A percentile compares a stretch with the other conserved stretches of the same genome.
These are phyloP conservation scores for Sebastes trivittatus DNA, from an alignment of 2,797 vertebrate genomes.

Conservation along the genomic window DNA sequence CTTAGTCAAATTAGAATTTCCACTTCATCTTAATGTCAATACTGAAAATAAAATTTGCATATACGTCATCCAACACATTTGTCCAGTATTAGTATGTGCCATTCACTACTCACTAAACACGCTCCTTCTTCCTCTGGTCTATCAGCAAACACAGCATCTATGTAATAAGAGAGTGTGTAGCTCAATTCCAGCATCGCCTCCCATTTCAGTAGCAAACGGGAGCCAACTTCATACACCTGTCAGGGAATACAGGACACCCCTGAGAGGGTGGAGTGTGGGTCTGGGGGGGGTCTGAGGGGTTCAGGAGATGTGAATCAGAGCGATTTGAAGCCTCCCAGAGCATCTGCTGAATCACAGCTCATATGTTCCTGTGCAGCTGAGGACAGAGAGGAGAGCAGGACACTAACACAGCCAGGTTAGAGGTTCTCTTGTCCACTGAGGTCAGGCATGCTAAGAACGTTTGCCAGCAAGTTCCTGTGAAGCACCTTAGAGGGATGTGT, in stretches of 20 bases:
- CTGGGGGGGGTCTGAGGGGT: not conserved
- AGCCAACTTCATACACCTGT: constrained; percentile 34
- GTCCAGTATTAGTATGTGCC: not conserved
- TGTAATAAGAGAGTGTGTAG: not conserved
- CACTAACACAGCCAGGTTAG: not conserved
- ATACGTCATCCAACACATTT: not conserved
- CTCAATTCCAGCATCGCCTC: not conserved
- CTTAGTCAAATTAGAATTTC: no score
- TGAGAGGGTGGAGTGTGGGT: not conserved
- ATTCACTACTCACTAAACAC: not conserved
- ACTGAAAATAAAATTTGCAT: no score
- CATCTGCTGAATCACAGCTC: constrained; percentile 58
- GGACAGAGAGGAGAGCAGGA: not conserved
- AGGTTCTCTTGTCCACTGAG: not conserved
- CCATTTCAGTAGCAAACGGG: not conserved
- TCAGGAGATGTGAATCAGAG: constrained; percentile 5
- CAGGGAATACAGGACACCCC: constrained; percentile 33
- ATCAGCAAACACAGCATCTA: not conserved
- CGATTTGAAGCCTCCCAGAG: constrained; percentile 34
- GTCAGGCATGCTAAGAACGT: not conserved
- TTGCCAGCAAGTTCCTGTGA: not conserved
- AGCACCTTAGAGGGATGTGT: not conserved
- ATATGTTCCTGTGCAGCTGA: constrained; percentile 15
- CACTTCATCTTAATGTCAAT: no score
- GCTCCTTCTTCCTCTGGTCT: not conserved